A percentile compares a stretch with the other conserved stretches of the same genome.
Evolutionary conservation across 2,888 invertebrate genomes (phyloP).

Genomic region (Dasysyrphus albostriatus): DNA sequence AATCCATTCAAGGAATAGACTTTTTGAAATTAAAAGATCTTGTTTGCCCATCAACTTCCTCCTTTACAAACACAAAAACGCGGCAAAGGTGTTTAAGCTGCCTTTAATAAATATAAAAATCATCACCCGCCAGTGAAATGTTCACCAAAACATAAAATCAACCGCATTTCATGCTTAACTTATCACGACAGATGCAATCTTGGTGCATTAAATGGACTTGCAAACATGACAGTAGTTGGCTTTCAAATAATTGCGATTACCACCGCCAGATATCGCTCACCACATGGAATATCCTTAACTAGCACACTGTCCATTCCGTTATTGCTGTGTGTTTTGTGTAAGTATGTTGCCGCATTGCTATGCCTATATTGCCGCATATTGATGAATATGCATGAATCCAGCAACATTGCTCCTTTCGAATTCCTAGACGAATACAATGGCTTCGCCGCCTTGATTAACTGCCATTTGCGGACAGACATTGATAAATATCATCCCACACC

Average conservation of each 20-base stretch:
- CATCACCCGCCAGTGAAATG: neutral
- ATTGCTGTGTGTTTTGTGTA: neutral
- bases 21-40: no score
- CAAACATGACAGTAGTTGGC: slow-evolving; percentile 74
- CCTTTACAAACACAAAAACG: neutral
- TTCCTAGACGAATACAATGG: slow-evolving; percentile 59
- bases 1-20: no score
- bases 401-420: slow-evolving; percentile 58
- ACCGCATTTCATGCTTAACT: slow-evolving; percentile 31
- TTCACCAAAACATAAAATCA: slow-evolving; percentile 16
- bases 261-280: slow-evolving; percentile 57
- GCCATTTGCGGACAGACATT: slow-evolving; percentile 78
- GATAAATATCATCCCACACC: slow-evolving; percentile 82
- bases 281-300: slow-evolving; percentile 51
- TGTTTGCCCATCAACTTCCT: neutral
- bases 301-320: slow-evolving; percentile 22
- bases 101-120: neutral
- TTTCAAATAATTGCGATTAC: slow-evolving; percentile 66
- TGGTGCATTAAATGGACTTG: slow-evolving; percentile 63
- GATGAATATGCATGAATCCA: slow-evolving; percentile 57
- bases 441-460: slow-evolving; percentile 73
- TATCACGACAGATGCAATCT: slow-evolving; percentile 66
- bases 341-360: neutral
- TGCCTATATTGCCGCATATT: slow-evolving; percentile 19
- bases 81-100: neutral